Evolutionary conservation across 2,888 invertebrate genomes (phyloP).

Genomic region (Hanleya hanleyi): DNA sequence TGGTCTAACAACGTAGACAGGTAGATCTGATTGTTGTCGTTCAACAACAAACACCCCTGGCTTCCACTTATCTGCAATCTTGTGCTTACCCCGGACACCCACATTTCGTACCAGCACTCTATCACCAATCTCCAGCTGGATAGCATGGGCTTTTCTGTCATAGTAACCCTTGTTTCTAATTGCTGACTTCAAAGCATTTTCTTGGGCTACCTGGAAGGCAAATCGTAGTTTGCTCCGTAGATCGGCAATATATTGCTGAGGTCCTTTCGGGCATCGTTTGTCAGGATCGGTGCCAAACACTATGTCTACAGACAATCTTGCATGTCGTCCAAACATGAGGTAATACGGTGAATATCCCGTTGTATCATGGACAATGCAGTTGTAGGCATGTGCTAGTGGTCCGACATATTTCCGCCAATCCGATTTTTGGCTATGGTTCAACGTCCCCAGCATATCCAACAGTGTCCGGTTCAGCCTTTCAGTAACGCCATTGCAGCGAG

Average conservation of each 20-base stretch:
- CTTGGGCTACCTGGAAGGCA: background rate
- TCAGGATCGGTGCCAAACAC: background rate
- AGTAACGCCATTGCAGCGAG: slow-evolving; percentile 16
- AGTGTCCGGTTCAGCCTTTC: slow-evolving; percentile 33
- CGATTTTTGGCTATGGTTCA: slow-evolving; percentile 16
- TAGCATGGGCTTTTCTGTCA: slow-evolving; percentile 10
- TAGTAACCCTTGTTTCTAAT: slow-evolving; percentile 11
- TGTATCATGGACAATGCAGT: slow-evolving; percentile 23
- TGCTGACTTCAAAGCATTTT: background rate
- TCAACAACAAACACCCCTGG: slow-evolving; percentile 18
- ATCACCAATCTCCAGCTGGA: slow-evolving; percentile 18
- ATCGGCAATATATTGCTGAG: background rate
- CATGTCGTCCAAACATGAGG: slow-evolving; percentile 29
- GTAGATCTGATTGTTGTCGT: slow-evolving; percentile 2
- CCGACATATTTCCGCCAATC: slow-evolving; percentile 22
- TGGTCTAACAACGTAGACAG: slow-evolving; percentile 14
- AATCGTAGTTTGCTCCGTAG: background rate
- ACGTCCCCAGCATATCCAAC: slow-evolving; percentile 28
- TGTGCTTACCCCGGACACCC: slow-evolving; percentile 18
- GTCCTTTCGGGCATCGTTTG: background rate
- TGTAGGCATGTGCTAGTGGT: slow-evolving; percentile 26
- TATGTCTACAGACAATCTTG: slow-evolving; percentile 16
- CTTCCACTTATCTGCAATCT: slow-evolving; percentile 29
- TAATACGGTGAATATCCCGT: slow-evolving; percentile 25
- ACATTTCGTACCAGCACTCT: slow-evolving; percentile 25